A percentile compares a stretch with the other conserved stretches of the same genome.
Conservation (phyloP, 2,113 vertebrate species). For the Egretta garzetta region DNA sequence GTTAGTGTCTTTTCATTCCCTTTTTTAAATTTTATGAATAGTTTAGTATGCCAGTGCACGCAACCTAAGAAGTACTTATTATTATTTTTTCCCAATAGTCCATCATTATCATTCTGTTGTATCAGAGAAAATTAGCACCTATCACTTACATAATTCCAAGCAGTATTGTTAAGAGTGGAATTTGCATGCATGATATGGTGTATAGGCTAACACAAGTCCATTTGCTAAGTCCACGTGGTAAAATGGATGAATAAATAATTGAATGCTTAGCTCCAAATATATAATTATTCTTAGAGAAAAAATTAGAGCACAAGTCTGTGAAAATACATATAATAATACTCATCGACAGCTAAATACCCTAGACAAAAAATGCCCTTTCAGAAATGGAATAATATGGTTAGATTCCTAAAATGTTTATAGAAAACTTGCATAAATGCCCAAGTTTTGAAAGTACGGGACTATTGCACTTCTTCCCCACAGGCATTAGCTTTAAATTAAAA, state of each 20-base stretch:
- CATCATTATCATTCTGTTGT: slow-evolving; percentile 61
- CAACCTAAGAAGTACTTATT: slow-evolving; percentile 37
- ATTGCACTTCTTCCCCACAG: background rate
- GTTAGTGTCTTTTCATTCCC: background rate
- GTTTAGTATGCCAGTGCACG: slow-evolving; percentile 56
- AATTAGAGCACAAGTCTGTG: background rate
- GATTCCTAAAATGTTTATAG: background rate
- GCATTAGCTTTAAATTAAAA: background rate
- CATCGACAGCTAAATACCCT: slow-evolving; percentile 20
- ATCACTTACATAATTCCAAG: slow-evolving; percentile 62
- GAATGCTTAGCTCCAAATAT: slow-evolving; percentile 52
- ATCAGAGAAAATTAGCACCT: slow-evolving; percentile 68
- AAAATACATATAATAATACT: slow-evolving; percentile 52
- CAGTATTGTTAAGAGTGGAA: slow-evolving; percentile 50
- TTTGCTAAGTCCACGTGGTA: slow-evolving; percentile 48
- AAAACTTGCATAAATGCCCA: background rate
- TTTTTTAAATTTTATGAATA: background rate
- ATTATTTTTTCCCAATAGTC: slow-evolving; percentile 50
- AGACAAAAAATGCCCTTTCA: slow-evolving; percentile 30
- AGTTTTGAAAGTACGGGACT: background rate
- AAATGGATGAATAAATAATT: slow-evolving; percentile 64
- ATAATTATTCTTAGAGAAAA: slow-evolving; percentile 53
- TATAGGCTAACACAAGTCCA: slow-evolving; percentile 54
- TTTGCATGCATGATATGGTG: slow-evolving; percentile 57
- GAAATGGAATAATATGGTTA: background rate